A percentile compares a stretch with the other conserved stretches of the same genome.
These are phyloP conservation scores for Drosophila imparisetae DNA, from an alignment of 2,888 invertebrate species.

Conservation along the genomic window DNA sequence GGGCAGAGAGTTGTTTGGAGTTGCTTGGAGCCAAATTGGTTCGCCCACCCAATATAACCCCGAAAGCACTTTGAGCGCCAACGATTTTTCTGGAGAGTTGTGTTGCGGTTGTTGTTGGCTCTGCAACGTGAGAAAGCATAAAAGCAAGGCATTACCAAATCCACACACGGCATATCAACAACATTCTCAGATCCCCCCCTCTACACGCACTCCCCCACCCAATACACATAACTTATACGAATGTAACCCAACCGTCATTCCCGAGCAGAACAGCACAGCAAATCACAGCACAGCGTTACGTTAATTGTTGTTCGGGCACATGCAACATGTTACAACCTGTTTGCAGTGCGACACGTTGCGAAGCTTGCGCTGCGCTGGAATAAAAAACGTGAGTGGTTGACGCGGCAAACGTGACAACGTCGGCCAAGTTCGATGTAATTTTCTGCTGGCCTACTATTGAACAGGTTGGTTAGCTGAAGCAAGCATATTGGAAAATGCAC, in stretches of 20 bases:
- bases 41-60: constrained; percentile 49
- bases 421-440: constrained; percentile 65
- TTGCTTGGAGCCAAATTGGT: constrained; percentile 1
- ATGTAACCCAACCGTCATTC: constrained; percentile 17
- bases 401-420: constrained; percentile 62
- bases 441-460: constrained; percentile 70
- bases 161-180: constrained; percentile 38
- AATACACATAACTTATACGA: constrained; percentile 4
- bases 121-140: constrained; percentile 68
- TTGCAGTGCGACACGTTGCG: constrained; percentile 54
- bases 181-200: not conserved
- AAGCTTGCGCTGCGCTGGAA: constrained; percentile 45
- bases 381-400: constrained; percentile 66
- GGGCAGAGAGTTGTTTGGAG: not conserved
- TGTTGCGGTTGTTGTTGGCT: constrained; percentile 16
- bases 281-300: constrained; percentile 21
- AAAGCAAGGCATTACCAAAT: constrained; percentile 50
- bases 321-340: constrained; percentile 62
- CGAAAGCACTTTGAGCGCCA: constrained; percentile 25
- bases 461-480: constrained; percentile 39
- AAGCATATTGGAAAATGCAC: constrained; percentile 43
- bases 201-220: not conserved
- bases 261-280: not conserved
- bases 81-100: constrained; percentile 13
- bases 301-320: constrained; percentile 11